A percentile compares a stretch with the other conserved stretches of the same genome.
These are phyloP conservation scores for Eunapius fragilis DNA, from an alignment of 37 sponge, comb jelly and placozoan genomes.

Conservation along the genomic window DNA sequence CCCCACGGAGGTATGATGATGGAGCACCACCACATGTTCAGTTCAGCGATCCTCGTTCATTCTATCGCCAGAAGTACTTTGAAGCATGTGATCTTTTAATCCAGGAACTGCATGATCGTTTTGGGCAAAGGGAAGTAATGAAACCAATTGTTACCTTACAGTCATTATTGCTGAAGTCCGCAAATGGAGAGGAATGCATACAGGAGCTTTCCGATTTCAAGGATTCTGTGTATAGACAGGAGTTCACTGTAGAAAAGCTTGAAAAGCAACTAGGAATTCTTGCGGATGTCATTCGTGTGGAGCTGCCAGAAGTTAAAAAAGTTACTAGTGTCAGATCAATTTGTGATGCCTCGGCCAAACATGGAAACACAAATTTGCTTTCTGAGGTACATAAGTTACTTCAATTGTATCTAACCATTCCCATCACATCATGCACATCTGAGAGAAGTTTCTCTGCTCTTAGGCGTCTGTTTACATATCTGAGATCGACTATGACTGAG, in stretches of 20 bases:
- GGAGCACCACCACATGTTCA: conserved; percentile 37
- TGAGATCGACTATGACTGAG: conserved; percentile 47
- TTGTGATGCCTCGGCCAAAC: conserved; percentile 31
- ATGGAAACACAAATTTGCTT: conserved; percentile 12
- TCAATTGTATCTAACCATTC: conserved; percentile 35
- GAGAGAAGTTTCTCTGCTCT: conserved; percentile 27
- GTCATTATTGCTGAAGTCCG: conserved; percentile 5
- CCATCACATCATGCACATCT: conserved; percentile 21
- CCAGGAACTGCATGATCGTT: conserved; percentile 30
- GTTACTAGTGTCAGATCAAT: conserved; percentile 28
- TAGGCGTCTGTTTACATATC: conserved; percentile 35
- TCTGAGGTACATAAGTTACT: conserved; percentile 24
- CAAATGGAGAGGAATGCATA: conserved; percentile 21
- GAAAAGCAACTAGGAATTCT: conserved; percentile 28
- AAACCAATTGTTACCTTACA: conserved; percentile 17
- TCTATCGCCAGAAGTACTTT: conserved; percentile 39
- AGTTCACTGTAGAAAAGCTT: conserved; percentile 31
- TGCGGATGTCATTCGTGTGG: conserved; percentile 24
- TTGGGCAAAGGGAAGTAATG: conserved; percentile 19
- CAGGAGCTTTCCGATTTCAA: neutral
- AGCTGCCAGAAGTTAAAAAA: conserved; percentile 3
- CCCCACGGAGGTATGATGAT: conserved; percentile 34
- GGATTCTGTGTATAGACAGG: conserved; percentile 17
- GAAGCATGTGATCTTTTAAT: conserved; percentile 61
- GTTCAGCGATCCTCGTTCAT: conserved; percentile 28